Evolutionary conservation across 2,888 invertebrate species (phyloP), one percentile per base, ranked within the genome.

Genomic region (Psylliodes chrysocephalus): DNA sequence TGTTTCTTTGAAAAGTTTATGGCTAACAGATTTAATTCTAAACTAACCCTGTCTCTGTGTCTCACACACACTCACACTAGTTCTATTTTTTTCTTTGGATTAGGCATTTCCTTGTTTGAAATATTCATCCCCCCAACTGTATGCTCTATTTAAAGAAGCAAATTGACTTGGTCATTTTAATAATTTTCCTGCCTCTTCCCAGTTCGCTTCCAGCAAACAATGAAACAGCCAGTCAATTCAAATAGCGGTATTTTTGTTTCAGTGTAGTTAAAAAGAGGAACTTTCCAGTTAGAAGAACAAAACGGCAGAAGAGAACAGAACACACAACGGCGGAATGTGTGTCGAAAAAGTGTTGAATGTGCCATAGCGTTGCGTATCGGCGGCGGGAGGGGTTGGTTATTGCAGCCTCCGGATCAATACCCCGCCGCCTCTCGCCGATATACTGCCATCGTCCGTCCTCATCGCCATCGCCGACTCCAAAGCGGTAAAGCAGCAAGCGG

Each of bases 371-470:
- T 70, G 71, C 72, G 72, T 71, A 71, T 70, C 67, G 72, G 71
- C 66, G 70, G 70, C 68, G 71, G 30, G 40, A 33, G 17, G 63
- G 74, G 69, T 72, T 71, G 74, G 69, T 72, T 71, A 69, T 70
- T 73, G 70, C 73, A 73, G 75, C 72, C 74, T 75, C 73, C 64
- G 73, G 74, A 74, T 74, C 74, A 73, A 73, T 71, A 73, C 72
- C 70, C 67, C 63, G 66, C 71, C 67, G 66, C 67, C 64, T 68
- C 70, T 68, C 68, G 67, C 64, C 73, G 65, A 63, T 35, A 63
- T 35, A 35, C 35, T 3, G 35, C 35, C 35, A 35, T 14, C 35
- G 35, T 66, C 71, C 64, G 53, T 60, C 60, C 59, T 17, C 44
- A 40, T 40, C 66, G 64, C 22, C 7, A 46, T 46, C 46, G 22